Conservation (phyloP, 2,888 invertebrate genomes). For the Drosophila recens region DNA sequence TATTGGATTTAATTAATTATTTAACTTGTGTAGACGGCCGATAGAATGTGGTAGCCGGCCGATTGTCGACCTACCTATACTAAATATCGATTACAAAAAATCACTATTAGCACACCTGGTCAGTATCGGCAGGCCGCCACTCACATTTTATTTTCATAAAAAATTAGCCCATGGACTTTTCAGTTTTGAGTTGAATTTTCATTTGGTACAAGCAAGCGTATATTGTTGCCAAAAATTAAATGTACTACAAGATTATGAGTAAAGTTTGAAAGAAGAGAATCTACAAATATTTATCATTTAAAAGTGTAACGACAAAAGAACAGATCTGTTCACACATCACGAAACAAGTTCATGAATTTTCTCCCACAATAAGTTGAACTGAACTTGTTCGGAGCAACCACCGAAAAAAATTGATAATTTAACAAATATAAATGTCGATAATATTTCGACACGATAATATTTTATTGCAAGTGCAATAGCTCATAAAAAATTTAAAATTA, state of each 20-base stretch:
- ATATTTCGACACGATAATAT: too few relatives aligned
- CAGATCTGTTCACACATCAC: too few relatives aligned
- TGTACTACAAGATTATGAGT: neutral
- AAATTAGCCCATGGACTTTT: neutral
- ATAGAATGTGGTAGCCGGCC: slow-evolving; percentile 53
- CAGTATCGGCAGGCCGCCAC: slow-evolving; percentile 39
- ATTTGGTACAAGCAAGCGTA: neutral
- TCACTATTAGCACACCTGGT: slow-evolving; percentile 18
- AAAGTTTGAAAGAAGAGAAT: too few relatives aligned
- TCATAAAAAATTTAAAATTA: too few relatives aligned
- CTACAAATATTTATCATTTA: neutral
- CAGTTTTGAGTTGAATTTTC: neutral
- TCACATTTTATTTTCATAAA: neutral
- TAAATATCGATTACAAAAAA: slow-evolving; percentile 32
- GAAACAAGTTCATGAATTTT: too few relatives aligned
- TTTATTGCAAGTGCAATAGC: too few relatives aligned
- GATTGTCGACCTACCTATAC: slow-evolving; percentile 36
- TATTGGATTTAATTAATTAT: slow-evolving; percentile 31
- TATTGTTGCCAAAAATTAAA: neutral
- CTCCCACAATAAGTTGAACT: neutral
- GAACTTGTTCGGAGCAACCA: neutral
- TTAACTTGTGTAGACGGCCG: slow-evolving; percentile 43
- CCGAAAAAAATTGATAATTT: too few relatives aligned
- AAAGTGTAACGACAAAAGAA: neutral
- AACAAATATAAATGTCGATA: too few relatives aligned